A percentile compares a stretch with the other conserved stretches of the same genome.
Evolutionary conservation across 2,113 vertebrate species (phyloP).

Genomic region (Microcebus lehilahytsara): DNA sequence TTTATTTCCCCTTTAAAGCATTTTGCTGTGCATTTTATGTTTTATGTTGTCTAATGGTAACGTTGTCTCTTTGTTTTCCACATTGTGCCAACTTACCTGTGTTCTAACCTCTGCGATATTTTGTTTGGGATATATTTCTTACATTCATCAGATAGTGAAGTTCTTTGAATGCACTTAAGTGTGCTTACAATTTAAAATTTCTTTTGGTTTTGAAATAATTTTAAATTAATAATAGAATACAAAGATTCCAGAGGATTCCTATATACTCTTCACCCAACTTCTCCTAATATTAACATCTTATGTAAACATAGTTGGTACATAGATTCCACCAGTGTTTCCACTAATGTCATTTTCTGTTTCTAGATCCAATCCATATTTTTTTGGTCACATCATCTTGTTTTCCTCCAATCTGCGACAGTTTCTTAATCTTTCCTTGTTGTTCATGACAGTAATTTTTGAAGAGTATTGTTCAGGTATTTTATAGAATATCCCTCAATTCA

Average conservation of each 20-base stretch:
- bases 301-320: neutral
- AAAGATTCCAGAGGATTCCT: neutral
- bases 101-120: neutral
- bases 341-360: neutral
- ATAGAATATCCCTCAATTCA: neutral
- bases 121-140: neutral
- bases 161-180: conserved; percentile 20
- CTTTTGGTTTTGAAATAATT: neutral
- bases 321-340: neutral
- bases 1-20: conserved; percentile 3
- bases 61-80: neutral
- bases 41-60: neutral
- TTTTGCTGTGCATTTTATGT: neutral
- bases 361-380: neutral
- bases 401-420: neutral
- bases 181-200: neutral
- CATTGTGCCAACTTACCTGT: neutral
- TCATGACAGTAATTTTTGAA: neutral
- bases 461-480: neutral
- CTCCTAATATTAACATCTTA: neutral
- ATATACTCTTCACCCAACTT: neutral
- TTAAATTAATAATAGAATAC: neutral
- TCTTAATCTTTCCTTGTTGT: conserved; percentile 16
- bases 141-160: neutral
- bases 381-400: neutral